Conservation (phyloP, 2,113 vertebrate species). For the Camelus dromedarius region DNA sequence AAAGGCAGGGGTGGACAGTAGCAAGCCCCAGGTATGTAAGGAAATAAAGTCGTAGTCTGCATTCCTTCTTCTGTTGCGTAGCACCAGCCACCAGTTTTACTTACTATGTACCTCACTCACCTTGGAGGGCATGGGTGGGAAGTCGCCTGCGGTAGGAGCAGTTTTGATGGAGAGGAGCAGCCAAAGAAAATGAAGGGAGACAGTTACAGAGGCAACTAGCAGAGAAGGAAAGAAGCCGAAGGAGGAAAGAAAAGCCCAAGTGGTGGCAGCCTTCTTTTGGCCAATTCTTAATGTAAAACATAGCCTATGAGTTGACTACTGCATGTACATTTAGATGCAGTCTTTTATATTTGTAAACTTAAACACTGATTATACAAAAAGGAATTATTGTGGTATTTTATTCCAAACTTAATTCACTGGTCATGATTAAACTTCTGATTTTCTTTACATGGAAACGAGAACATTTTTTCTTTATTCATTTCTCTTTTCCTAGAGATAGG, state of each 20-base stretch:
- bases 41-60: not conserved
- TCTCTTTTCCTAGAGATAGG: slow-evolving; percentile 38
- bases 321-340: not conserved
- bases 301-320: not conserved
- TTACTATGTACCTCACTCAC: too few relatives aligned
- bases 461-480: slow-evolving; percentile 11
- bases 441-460: not conserved
- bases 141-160: not conserved
- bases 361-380: not conserved
- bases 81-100: not conserved
- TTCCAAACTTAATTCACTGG: not conserved
- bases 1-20: not conserved
- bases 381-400: not conserved
- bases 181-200: not conserved
- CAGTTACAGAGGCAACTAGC: not conserved
- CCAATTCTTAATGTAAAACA: not conserved
- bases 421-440: slow-evolving; percentile 39
- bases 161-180: not conserved
- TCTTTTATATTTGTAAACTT: not conserved
- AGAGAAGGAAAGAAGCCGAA: not conserved
- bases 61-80: not conserved
- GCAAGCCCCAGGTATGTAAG: not conserved
- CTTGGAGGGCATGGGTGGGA: not conserved
- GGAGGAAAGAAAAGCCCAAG: too few relatives aligned
- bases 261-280: not conserved